Evolutionary conservation across 2,797 vertebrate genomes (phyloP), one percentile per base, ranked within the genome.

Genomic region (Sphenodon punctatus): DNA sequence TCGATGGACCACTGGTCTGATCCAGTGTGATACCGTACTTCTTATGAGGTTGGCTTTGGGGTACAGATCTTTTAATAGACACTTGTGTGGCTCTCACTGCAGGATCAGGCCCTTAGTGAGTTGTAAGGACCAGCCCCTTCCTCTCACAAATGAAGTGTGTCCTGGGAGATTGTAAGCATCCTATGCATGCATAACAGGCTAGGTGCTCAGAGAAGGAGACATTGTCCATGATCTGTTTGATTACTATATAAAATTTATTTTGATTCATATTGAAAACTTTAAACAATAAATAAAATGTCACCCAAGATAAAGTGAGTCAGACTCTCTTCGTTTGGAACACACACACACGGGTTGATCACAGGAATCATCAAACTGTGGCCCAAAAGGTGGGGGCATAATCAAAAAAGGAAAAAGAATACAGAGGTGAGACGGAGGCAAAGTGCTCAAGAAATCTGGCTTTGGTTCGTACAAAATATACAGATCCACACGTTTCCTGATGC

Each of bases 201-300:
- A 69, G 74, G 4, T 2, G 7, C 38, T 13, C 55, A 48, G 10
- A 87, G n/a, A 64, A 4, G 86, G 20, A 78, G 81, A 82, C 46
- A 60, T 3, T 3, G 79, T 73, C 70, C 17, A 51, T 65, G 53
- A 53, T 8, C n/a, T 27, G n/a, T 23, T 46, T 49, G 36, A 66
- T 92, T 85, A 80, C 27, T 84, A 80, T 90, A 91, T 63, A 92
- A 78, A 89, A 74, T 90, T 92, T 93, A 93, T 94, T 94, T 80
- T 72, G 67, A 90, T 87, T 90, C 32, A 68, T 90, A 89, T 46
- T 55, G 82, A 80, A 93, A 92, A 88, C n/a, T 39, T 63, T 86
- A 86, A 93, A 22, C 38, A 67, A 94, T 94, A 94, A 94, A 93
- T 93, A 90, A 87, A 61, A 86, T n/a, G 27, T 53, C 80, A 73